These are phyloP conservation scores for Sciurus niger DNA, from an alignment of 2,113 vertebrate species.

Conservation along the genomic window DNA sequence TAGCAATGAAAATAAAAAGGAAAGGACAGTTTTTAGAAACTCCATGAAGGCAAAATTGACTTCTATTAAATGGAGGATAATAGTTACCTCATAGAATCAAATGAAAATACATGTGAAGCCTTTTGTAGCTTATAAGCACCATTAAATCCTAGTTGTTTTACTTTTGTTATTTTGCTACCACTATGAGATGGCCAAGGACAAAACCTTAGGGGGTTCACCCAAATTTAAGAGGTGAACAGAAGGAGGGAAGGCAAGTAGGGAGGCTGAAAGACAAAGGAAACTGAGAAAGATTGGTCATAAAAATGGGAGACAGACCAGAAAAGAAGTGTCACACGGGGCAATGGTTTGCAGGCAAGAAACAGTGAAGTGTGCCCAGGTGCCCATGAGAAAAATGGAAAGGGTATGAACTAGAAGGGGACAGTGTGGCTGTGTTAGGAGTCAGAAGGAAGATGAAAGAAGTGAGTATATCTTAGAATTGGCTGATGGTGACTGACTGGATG, in stretches of 20 bases:
- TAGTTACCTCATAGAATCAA: conserved; percentile 62
- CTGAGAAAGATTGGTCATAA: neutral
- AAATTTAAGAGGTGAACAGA: neutral
- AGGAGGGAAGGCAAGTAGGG: neutral
- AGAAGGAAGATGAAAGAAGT: neutral
- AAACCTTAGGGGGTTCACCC: neutral
- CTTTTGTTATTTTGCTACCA: conserved; percentile 45
- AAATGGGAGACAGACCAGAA: neutral
- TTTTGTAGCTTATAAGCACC: conserved; percentile 38
- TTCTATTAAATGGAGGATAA: conserved; percentile 66
- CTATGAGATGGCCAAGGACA: conserved; percentile 50
- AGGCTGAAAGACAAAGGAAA: conserved; percentile 14
- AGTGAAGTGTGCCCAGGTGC: neutral
- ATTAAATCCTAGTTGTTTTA: conserved; percentile 55
- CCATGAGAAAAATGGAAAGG: neutral
- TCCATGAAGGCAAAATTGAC: conserved; percentile 75
- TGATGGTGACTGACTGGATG: neutral
- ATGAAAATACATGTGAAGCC: conserved; percentile 42
- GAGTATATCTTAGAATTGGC: neutral
- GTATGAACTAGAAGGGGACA: neutral
- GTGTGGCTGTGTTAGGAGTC: neutral
- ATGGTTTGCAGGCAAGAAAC: neutral
- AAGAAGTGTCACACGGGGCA: neutral
- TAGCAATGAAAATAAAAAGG: conserved; percentile 72
- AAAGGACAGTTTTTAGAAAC: conserved; percentile 70